Evolutionary conservation across 2,888 invertebrate genomes (phyloP).

Genomic region (Eremobia ochroleuca): DNA sequence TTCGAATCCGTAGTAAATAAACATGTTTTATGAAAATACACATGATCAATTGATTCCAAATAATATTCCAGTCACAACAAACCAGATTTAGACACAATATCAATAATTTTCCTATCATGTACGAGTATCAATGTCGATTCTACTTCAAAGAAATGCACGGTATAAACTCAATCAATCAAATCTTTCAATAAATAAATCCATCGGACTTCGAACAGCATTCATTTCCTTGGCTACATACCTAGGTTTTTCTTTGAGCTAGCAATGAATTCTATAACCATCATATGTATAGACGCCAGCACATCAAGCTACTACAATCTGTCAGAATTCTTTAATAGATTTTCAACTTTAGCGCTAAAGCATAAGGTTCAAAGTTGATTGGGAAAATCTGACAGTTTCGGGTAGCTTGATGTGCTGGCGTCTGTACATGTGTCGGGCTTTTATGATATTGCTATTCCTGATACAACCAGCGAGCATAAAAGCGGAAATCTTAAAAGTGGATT

Average conservation of each 20-base stretch:
- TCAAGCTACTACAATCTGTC: too few species aligned
- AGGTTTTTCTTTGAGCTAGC: not conserved
- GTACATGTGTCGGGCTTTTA: conserved; percentile 8
- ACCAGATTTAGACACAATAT: conserved; percentile 19
- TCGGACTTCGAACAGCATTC: conserved; percentile 2
- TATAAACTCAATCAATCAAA: conserved; percentile 4
- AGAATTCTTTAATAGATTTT: too few species aligned
- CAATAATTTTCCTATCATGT: conserved; percentile 10
- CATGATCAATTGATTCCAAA: conserved; percentile 6
- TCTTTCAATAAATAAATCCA: conserved; percentile 9
- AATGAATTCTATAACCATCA: not conserved
- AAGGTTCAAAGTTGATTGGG: too few species aligned
- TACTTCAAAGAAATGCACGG: not conserved
- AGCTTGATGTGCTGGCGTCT: too few species aligned
- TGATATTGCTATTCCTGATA: conserved; percentile 20
- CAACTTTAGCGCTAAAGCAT: too few species aligned
- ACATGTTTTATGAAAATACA: conserved; percentile 20
- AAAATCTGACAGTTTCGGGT: too few species aligned
- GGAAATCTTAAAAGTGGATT: conserved; percentile 50
- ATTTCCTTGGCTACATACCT: not conserved
- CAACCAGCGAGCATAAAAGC: conserved; percentile 3
- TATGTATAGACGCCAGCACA: too few species aligned
- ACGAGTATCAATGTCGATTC: conserved; percentile 20
- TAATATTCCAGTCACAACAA: conserved; percentile 28
- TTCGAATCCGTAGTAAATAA: conserved; percentile 2